Evolutionary conservation across 2,797 vertebrate genomes (phyloP).

Genomic region (Phataginus tetradactyla): DNA sequence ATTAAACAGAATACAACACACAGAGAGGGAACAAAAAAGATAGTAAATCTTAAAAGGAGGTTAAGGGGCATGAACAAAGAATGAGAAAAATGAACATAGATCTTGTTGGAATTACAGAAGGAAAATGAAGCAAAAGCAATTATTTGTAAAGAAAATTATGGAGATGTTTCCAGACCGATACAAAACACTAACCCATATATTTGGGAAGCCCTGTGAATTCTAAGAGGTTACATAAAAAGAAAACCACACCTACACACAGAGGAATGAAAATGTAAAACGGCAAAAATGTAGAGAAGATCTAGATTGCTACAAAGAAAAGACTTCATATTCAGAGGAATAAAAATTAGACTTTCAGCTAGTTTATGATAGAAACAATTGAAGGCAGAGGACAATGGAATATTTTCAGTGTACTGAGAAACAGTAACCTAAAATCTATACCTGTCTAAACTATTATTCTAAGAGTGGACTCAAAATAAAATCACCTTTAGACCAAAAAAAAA

Average conservation of each 20-base stretch:
- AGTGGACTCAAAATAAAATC: not conserved
- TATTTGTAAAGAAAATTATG: constrained; percentile 6
- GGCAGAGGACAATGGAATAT: not conserved
- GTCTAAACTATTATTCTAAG: not conserved
- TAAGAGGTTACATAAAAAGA: not conserved
- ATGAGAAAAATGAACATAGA: not conserved
- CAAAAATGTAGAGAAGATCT: not conserved
- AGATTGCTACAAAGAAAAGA: not conserved
- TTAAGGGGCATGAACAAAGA: not conserved
- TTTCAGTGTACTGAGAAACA: not conserved
- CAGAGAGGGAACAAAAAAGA: not conserved
- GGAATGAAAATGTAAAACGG: not conserved
- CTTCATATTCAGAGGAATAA: not conserved
- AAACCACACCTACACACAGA: not conserved
- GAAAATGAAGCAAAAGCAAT: not conserved
- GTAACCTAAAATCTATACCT: not conserved
- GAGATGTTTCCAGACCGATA: not conserved
- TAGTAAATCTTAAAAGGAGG: not conserved
- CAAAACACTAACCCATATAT: not conserved
- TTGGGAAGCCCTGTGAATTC: not conserved
- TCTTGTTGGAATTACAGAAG: not conserved
- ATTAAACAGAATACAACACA: constrained; percentile 10
- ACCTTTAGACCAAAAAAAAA: not conserved
- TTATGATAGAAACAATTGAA: not conserved
- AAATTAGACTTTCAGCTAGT: not conserved